Evolutionary conservation across 1,140 invertebrate genomes (phyloP).

Genomic region (Calephelis virginiensis): DNA sequence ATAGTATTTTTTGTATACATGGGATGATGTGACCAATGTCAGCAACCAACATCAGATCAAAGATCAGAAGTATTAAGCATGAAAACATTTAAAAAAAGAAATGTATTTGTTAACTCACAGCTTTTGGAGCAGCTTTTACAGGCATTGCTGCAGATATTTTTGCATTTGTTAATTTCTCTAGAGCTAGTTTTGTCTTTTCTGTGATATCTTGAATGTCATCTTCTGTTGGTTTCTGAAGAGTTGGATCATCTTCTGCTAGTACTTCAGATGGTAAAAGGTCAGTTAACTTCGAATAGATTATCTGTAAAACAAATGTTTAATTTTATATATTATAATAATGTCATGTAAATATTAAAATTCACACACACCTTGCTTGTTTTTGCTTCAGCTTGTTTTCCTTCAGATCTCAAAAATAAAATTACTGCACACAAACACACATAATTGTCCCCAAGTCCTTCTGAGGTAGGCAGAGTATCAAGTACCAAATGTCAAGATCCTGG

Average conservation of each 20-base stretch:
- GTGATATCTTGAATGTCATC: conserved; percentile 93
- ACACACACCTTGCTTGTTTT: too few species aligned
- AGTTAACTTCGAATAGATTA: conserved; percentile 96
- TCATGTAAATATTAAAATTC: too few species aligned
- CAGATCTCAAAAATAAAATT: too few species aligned
- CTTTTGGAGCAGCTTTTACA: conserved; percentile 81
- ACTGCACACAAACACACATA: too few species aligned
- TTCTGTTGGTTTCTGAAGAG: conserved; percentile 90
- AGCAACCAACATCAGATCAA: too few species aligned
- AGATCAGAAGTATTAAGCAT: conserved; percentile 82
- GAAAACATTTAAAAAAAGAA: conserved; percentile 58
- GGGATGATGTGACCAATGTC: conserved; percentile 21
- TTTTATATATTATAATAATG: too few species aligned
- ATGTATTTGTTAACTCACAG: conserved; percentile 53
- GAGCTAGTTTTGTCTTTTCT: conserved; percentile 89
- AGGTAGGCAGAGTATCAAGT: too few species aligned
- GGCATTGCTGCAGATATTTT: conserved; percentile 95
- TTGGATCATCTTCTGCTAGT: conserved; percentile 93
- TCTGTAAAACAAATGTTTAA: too few species aligned
- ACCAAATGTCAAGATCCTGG: too few species aligned
- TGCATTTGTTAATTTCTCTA: conserved; percentile 92
- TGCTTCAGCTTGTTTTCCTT: too few species aligned
- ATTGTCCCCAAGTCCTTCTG: too few species aligned
- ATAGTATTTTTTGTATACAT: too few species aligned
- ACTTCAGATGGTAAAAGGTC: conserved; percentile 97